phyloP scores from a whole-genome alignment of 2,113 vertebrate genomes.

The Tetrao urogallus region DNA sequence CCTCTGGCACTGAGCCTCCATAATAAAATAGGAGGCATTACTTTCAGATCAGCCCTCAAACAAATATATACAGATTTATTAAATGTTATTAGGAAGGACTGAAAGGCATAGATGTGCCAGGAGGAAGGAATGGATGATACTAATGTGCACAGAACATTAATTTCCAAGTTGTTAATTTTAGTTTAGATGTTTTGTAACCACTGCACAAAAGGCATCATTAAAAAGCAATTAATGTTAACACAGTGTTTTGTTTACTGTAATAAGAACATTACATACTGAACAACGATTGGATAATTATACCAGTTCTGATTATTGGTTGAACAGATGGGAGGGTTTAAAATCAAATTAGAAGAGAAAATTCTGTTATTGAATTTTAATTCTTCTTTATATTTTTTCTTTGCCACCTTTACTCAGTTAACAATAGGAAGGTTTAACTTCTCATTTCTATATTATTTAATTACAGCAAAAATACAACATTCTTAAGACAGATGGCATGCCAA shows the following conservation, averaged over 20 bases:
- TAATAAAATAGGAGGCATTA: not conserved
- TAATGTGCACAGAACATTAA: not conserved
- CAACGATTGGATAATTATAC: conserved; percentile 47
- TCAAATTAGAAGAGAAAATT: conserved; percentile 18
- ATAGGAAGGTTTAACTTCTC: not conserved
- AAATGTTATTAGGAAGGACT: not conserved
- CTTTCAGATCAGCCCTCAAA: not conserved
- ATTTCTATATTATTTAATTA: not conserved
- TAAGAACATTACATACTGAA: conserved; percentile 28
- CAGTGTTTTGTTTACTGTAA: conserved; percentile 62
- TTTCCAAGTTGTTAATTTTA: conserved; percentile 40
- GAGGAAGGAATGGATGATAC: not conserved
- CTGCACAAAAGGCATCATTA: conserved; percentile 13
- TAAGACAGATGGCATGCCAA: not conserved
- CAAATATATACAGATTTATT: not conserved
- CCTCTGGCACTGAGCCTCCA: too few species aligned
- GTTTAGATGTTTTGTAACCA: conserved; percentile 5
- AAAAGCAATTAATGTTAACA: conserved; percentile 37
- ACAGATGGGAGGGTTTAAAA: conserved; percentile 52
- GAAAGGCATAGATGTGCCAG: not conserved
- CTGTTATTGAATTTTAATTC: conserved; percentile 35
- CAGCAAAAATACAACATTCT: not conserved
- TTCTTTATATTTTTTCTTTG: not conserved
- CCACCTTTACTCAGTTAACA: not conserved
- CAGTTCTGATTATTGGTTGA: conserved; percentile 29